Evolutionary conservation across 1,140 invertebrate genomes (phyloP).

Genomic region (Drosophila lowei): DNA sequence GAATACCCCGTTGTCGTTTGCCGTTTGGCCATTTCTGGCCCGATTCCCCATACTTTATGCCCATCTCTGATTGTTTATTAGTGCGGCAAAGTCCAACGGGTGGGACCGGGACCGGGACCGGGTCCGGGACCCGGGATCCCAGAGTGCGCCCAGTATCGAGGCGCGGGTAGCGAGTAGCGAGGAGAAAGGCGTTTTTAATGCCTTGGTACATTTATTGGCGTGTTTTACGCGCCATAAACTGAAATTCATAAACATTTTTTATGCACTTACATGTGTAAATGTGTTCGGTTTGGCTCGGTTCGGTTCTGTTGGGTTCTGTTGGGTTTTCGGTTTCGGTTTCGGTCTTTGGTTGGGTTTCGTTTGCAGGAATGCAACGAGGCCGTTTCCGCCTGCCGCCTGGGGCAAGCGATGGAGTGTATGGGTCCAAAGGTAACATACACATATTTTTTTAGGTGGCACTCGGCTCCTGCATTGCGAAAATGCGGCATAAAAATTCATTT

Average conservation of each 20-base stretch:
- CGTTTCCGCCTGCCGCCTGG: not conserved
- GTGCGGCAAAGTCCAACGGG: conserved; percentile 61
- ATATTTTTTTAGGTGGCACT: conserved; percentile 40
- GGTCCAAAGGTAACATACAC: conserved; percentile 58
- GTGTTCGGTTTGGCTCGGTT: conserved; percentile 10
- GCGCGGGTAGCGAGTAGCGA: not conserved
- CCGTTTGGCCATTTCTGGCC: conserved; percentile 23
- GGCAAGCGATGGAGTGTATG: conserved; percentile 5
- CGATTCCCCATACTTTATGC: conserved; percentile 77
- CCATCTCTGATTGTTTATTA: conserved; percentile 81
- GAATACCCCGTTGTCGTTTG: conserved; percentile 35
- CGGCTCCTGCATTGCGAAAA: conserved; percentile 66
- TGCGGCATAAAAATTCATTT: conserved; percentile 80
- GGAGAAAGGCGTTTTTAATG: conserved; percentile 68
- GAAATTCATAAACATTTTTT: conserved; percentile 82
- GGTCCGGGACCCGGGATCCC: not conserved
- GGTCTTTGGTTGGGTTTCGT: conserved; percentile 5
- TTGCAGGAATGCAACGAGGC: conserved; percentile 35
- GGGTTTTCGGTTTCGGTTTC: conserved; percentile 12
- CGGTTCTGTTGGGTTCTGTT: conserved; percentile 18
- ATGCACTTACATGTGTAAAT: conserved; percentile 80
- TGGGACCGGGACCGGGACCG: not conserved
- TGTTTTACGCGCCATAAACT: conserved; percentile 82
- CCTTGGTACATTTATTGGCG: conserved; percentile 77
- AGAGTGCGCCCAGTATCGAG: not conserved